Conservation (phyloP, 2,888 invertebrate genomes). For the Cataglyphis cursor region DNA sequence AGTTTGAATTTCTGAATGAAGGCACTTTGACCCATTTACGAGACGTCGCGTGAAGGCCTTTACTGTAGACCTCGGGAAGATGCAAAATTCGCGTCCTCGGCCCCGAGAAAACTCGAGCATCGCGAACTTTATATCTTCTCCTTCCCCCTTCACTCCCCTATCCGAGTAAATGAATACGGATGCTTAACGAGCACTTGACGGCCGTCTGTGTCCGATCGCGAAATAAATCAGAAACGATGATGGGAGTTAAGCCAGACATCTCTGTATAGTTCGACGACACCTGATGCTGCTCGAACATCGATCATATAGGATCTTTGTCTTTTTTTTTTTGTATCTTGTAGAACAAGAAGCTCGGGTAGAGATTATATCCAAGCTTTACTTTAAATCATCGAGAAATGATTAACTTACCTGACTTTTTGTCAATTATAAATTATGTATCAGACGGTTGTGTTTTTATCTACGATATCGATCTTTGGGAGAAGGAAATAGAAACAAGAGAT, state of each 20-base stretch:
- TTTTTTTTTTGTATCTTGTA: constrained; percentile 1
- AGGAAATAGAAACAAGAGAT: neutral
- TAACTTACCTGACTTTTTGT: neutral
- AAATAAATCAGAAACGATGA: constrained; percentile 46
- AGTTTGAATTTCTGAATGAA: constrained; percentile 22
- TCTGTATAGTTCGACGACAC: neutral
- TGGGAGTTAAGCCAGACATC: constrained; percentile 13
- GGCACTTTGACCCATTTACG: constrained; percentile 15
- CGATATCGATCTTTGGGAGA: neutral
- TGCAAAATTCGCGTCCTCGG: neutral
- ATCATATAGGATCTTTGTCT: neutral
- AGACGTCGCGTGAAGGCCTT: neutral
- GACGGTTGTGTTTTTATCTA: neutral
- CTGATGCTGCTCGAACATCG: neutral
- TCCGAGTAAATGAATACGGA: constrained; percentile 8
- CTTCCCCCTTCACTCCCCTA: neutral
- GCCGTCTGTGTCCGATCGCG: constrained; percentile 19
- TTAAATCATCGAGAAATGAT: neutral
- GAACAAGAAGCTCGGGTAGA: neutral
- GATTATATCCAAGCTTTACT: neutral
- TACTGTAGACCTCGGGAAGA: neutral
- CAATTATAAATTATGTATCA: neutral
- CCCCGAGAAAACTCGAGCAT: constrained; percentile 22
- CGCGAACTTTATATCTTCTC: constrained; percentile 25
- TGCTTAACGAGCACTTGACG: constrained; percentile 43